Evolutionary conservation across 2,797 vertebrate genomes (phyloP), one percentile per base, ranked within the genome.

Genomic region (Myripristis murdjan): DNA sequence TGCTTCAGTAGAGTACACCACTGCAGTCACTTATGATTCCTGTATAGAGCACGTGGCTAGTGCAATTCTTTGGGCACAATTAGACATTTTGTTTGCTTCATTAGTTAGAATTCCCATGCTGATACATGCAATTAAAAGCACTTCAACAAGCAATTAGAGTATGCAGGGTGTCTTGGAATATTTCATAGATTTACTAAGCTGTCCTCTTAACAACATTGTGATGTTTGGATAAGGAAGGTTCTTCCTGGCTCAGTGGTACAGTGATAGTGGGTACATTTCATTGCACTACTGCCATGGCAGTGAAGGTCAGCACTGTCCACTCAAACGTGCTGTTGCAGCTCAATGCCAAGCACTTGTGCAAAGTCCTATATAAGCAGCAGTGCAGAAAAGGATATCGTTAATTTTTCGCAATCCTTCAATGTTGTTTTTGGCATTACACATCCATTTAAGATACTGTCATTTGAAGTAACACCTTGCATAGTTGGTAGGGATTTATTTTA

Each of bases 401-500:
- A 12, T 70, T 66, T 83, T 89, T 85, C 77, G 83, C 77, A 80
- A 53, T 28, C 69, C 31, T 55, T 83, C 63, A 73, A 73, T 77
- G 83, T 82, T 59, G 69, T 80, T 79, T 86, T 75, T 31, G 63
- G 2, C 1, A 16, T 60, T 63, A 70, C 66, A 73, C 26, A 53
- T 75, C 28, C 16, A 22, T 63, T 84, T 41, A 58, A 70, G 49
- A 77, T 51, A 44, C 57, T 73, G 73, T 76, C 47, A 54, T 74
- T 22, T 72, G 67, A 83, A 73, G 46, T 71, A 39, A 70, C 14
- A 55, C 53, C 82, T 54, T 37, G 52, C 53, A 53, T 4, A 55
- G 24, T 7, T 26, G 53, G 18, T 53, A 57, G 59, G 28, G 53
- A 67, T 78, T 72, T 48, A 37, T 18, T 73, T 56, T 12, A 33